Conservation (phyloP, 2,797 vertebrate genomes). For the Spheniscus humboldti region DNA sequence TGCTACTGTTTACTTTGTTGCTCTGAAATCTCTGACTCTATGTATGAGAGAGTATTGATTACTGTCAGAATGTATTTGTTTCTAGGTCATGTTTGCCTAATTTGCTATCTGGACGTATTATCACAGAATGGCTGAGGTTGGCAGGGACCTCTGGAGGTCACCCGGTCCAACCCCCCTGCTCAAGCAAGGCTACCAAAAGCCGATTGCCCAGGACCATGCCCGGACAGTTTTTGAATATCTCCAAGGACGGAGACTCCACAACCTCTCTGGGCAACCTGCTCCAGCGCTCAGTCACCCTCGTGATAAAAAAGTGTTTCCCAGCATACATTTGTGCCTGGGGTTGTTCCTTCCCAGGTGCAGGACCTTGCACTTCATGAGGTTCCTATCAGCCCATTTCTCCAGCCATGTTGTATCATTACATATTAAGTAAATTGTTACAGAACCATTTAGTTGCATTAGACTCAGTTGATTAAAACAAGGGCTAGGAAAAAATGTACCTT, state of each 20-base stretch:
- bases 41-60: not conserved
- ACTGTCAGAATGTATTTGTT: not conserved
- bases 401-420: not conserved
- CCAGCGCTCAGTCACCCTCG: not conserved
- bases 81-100: not conserved
- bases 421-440: not conserved
- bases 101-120: not conserved
- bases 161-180: not conserved
- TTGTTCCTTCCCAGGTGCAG: not conserved
- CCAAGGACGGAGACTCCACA: not conserved
- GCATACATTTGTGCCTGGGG: not conserved
- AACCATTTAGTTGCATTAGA: not conserved
- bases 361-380: not conserved
- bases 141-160: not conserved
- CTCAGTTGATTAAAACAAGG: conserved; percentile 3
- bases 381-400: not conserved
- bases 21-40: not conserved
- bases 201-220: not conserved
- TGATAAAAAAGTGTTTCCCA: not conserved
- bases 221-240: not conserved
- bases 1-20: not conserved
- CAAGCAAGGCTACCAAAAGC: not conserved
- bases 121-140: not conserved
- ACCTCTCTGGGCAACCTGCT: not conserved
- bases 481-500: not conserved